Evolutionary conservation across 2,888 invertebrate genomes (phyloP), one percentile per base, ranked within the genome.

Genomic region (Daptonema setosum): DNA sequence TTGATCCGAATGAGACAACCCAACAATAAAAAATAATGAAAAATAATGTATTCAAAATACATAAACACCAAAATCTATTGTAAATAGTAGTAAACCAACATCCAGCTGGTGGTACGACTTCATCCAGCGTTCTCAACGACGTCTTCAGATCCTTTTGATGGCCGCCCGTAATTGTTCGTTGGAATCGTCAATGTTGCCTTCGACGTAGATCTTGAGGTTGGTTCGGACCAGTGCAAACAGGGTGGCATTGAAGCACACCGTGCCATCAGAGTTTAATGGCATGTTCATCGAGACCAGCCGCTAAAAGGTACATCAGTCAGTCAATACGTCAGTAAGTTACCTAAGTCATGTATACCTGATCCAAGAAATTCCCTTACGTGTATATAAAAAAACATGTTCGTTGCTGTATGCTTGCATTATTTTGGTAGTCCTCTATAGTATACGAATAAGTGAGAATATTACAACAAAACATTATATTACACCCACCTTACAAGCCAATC

Each of bases 261-360:
- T 97, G 1, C 97, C 97, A 69, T 97, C 97, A 61, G 88, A 90
- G 71, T 97, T 97, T 56, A 97, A 76, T 1, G 97, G 97, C 97
- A 97, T 97, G 72, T 97, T 97, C 95, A 97, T 97, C 1, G 93
- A 90, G 14, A 97, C 95, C 54, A 97, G 78, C 60, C 93, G 80
- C 80, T 81, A 72, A 51, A 67, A 62, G 20, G 41, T 11, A 20
- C 11, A n/a, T n/a, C n/a, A n/a, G n/a, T n/a, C n/a, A n/a, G n/a
- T n/a, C n/a, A n/a, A n/a, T n/a, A n/a, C n/a, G n/a, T n/a, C n/a
- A n/a, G n/a, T n/a, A n/a, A n/a, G n/a, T n/a, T n/a, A n/a, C n/a
- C n/a, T n/a, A n/a, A n/a, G n/a, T n/a, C n/a, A n/a, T n/a, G n/a
- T n/a, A n/a, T n/a, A n/a, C n/a, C n/a, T n/a, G n/a, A n/a, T n/a